phyloP scores from a whole-genome alignment of 2,797 vertebrate genomes.

The Synaphobranchus kaupii region DNA sequence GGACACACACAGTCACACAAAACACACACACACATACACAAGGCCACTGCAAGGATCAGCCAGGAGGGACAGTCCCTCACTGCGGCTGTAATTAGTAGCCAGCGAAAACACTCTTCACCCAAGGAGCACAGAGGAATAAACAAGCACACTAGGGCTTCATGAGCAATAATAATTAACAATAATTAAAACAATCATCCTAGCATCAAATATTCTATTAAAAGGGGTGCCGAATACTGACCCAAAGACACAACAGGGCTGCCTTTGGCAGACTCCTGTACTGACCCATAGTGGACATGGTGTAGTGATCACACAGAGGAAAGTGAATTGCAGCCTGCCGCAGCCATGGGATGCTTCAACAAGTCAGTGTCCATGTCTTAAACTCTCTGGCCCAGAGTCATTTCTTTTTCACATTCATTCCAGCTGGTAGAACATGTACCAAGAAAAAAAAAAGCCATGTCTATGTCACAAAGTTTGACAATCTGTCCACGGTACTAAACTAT shows the following conservation, averaged over 20 bases:
- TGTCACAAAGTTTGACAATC: not conserved
- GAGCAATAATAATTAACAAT: constrained; percentile 70
- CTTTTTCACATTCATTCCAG: too few relatives aligned
- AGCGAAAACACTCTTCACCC: constrained; percentile 69
- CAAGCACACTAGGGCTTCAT: constrained; percentile 60
- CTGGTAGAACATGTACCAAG: too few relatives aligned
- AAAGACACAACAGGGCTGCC: not conserved
- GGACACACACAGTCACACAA: not conserved
- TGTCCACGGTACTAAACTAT: not conserved
- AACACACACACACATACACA: constrained; percentile 14
- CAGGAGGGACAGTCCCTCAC: constrained; percentile 49
- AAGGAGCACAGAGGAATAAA: constrained; percentile 57
- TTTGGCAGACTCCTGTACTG: not conserved
- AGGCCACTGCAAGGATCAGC: constrained; percentile 52
- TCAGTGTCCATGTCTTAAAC: not conserved
- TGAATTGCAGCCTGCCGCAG: not conserved
- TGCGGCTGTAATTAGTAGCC: constrained; percentile 77
- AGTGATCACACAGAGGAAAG: not conserved
- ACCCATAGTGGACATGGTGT: not conserved
- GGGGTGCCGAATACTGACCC: constrained; percentile 5
- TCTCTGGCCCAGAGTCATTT: not conserved
- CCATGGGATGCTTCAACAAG: not conserved
- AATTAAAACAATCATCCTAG: constrained; percentile 67
- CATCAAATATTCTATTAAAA: constrained; percentile 67
- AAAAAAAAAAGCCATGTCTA: not conserved